A percentile compares a stretch with the other conserved stretches of the same genome.
Conservation (phyloP, 1,140 invertebrate species). For the Mya arenaria region DNA sequence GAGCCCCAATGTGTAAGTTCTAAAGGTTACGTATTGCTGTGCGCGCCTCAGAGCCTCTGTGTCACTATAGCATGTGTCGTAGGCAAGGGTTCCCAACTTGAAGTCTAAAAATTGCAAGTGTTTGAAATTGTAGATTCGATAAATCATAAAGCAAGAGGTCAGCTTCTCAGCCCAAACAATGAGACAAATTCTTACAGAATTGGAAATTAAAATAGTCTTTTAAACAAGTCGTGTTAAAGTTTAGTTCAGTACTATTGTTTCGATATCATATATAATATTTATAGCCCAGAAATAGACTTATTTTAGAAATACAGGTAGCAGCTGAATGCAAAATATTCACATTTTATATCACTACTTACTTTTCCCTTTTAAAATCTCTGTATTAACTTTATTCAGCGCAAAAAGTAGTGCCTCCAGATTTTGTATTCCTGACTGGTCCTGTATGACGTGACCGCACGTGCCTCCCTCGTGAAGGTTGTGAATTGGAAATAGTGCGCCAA, state of each 20-base stretch:
- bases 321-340: no score
- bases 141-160: background rate
- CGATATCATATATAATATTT: no score
- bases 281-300: no score
- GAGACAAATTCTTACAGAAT: background rate
- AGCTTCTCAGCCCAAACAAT: background rate
- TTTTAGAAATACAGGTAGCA: no score
- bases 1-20: conserved; percentile 81
- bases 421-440: no score
- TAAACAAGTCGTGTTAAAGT: no score
- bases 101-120: conserved; percentile 84
- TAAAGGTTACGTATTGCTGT: conserved; percentile 87
- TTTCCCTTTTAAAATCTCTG: conserved; percentile 62
- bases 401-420: conserved; percentile 89
- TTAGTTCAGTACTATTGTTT: no score
- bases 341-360: conserved; percentile 13
- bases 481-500: conserved; percentile 89
- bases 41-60: conserved; percentile 90
- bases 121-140: background rate
- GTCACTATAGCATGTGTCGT: conserved; percentile 89
- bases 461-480: conserved; percentile 83
- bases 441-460: conserved; percentile 86
- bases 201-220: background rate
- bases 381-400: conserved; percentile 86
- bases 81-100: conserved; percentile 86